phyloP scores from a whole-genome alignment of 2,797 vertebrate genomes.

The Calcarius lapponicus region DNA sequence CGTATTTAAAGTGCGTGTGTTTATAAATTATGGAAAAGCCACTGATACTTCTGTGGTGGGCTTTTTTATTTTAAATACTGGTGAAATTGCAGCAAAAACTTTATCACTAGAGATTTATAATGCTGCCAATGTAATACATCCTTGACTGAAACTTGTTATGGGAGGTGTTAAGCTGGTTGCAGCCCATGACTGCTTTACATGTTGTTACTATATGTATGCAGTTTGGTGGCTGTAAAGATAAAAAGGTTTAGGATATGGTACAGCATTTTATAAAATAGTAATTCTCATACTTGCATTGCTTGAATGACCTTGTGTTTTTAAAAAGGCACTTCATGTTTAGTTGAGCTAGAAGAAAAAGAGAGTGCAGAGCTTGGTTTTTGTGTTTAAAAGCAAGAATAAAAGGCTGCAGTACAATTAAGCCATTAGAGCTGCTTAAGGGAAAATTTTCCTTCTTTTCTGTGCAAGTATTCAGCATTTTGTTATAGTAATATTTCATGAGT shows the following conservation, averaged over 20 bases:
- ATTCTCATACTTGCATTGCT: background rate
- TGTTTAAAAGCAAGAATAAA: background rate
- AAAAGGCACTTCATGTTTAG: background rate
- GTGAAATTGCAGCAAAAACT: background rate
- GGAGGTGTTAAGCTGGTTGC: background rate
- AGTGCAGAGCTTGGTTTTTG: background rate
- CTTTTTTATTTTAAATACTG: background rate
- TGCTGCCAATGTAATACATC: background rate
- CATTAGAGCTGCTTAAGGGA: background rate
- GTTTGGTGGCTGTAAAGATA: background rate
- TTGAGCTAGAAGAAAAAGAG: background rate
- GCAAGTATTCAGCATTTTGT: background rate
- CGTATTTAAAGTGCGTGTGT: background rate
- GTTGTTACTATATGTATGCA: background rate
- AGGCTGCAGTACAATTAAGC: background rate
- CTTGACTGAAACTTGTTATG: conserved; percentile 18
- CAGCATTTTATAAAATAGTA: background rate
- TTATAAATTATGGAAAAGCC: background rate
- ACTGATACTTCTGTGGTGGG: background rate
- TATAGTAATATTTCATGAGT: background rate
- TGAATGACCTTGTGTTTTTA: background rate
- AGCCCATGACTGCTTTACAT: background rate
- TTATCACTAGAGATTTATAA: background rate
- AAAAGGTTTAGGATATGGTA: background rate
- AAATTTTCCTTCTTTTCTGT: background rate